phyloP scores from a whole-genome alignment of 2,113 vertebrate genomes.

The Tympanuchus pallidicinctus region DNA sequence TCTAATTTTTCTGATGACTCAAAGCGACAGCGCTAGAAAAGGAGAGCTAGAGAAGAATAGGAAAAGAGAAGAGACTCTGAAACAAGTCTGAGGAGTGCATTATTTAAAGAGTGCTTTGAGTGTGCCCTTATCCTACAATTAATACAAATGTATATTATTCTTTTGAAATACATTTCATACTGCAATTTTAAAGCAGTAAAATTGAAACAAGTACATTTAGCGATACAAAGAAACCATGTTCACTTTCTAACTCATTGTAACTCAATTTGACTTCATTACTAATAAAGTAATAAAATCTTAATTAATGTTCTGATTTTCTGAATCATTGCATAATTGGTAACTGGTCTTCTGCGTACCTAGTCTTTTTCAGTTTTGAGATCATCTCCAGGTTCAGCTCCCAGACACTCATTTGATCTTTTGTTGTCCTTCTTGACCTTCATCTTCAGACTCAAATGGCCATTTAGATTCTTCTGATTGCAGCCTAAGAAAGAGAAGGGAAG shows the following conservation, averaged over 20 bases:
- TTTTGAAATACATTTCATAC: slow-evolving; percentile 18
- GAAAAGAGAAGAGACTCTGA: neutral
- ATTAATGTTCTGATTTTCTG: slow-evolving; percentile 58
- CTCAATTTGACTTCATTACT: slow-evolving; percentile 64
- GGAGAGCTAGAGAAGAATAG: neutral
- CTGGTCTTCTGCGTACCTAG: neutral
- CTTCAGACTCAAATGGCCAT: slow-evolving; percentile 42
- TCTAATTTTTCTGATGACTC: neutral
- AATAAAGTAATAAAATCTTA: slow-evolving; percentile 61
- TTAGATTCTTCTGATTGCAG: slow-evolving; percentile 55
- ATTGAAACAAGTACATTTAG: slow-evolving; percentile 71
- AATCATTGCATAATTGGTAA: slow-evolving; percentile 42
- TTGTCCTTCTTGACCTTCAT: slow-evolving; percentile 42
- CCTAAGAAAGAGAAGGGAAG: neutral
- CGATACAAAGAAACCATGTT: slow-evolving; percentile 34
- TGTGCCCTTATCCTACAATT: neutral
- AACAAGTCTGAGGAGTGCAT: neutral
- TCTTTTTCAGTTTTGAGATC: slow-evolving; percentile 9
- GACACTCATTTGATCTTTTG: neutral
- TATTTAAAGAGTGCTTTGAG: slow-evolving; percentile 1
- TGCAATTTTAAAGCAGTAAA: slow-evolving; percentile 65
- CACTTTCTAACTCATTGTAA: slow-evolving; percentile 24
- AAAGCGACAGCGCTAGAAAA: neutral
- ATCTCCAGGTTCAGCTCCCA: neutral
- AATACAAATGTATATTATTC: slow-evolving; percentile 39